Evolutionary conservation across 2,797 vertebrate genomes (phyloP), one percentile per base, ranked within the genome.

Genomic region (Coluber constrictor): DNA sequence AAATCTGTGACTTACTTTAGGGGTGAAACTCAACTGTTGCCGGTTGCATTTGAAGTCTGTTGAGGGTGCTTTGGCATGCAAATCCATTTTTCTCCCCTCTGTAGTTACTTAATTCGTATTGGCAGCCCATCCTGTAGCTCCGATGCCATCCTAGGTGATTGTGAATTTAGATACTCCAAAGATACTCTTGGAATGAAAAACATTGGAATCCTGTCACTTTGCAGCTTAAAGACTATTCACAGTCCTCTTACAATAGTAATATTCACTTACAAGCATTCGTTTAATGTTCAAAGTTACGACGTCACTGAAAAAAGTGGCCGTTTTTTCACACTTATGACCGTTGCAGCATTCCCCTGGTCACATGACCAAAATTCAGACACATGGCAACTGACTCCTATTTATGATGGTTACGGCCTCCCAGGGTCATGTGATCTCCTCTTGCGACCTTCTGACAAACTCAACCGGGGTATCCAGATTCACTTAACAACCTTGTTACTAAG

Each of bases 261-360:
- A 51, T 51, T 51, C 47, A 51, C 47, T 70, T 70, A 32, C 63
- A 32, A 16, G 12, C 3, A 15, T 32, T 70, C 15, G 16, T 32
- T 70, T 70, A 70, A 27, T 18, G 5, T 66, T 66, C 4, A 0
- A 5, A 70, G n/a, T 32, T 32, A 70, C 15, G 32, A 32, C 12
- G 1, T 15, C n/a, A 16, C 12, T 16, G 66, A 3, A 18, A 32
- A 32, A 16, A 70, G 0, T 0, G 13, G 32, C n/a, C 13, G 0
- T 29, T 15, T 32, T 70, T n/a, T 32, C 5, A 7, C 63, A 16
- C 5, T 32, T 3, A 16, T 0, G 5, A 3, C n/a, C n/a, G 0
- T 16, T 70, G n/a, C 66, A 70, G 63, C 63, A 6, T 70, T 5
- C 63, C 29, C 25, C 27, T 10, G 25, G 10, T 63, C 25, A 63